Conservation (phyloP, 2,797 vertebrate genomes). For the Netta rufina region DNA sequence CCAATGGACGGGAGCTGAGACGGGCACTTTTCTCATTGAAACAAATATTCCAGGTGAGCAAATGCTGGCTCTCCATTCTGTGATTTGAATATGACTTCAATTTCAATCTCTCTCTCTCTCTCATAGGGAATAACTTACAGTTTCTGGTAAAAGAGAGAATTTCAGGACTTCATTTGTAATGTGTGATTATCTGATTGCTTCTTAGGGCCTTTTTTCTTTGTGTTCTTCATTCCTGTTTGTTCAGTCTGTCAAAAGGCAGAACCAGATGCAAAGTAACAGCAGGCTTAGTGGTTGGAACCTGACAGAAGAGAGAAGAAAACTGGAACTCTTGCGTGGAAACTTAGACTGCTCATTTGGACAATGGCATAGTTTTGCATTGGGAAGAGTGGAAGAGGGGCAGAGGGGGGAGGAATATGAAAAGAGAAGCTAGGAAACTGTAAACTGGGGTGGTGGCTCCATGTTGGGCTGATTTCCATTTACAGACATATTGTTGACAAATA, state of each 20-base stretch:
- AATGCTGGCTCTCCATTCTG: neutral
- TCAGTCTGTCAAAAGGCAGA: neutral
- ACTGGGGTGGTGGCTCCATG: neutral
- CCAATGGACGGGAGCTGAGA: conserved; percentile 91
- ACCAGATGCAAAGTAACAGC: neutral
- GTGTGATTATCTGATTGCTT: neutral
- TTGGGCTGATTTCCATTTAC: neutral
- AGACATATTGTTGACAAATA: neutral
- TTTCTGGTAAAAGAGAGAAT: neutral
- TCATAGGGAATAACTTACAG: neutral
- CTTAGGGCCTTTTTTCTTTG: neutral
- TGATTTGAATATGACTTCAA: neutral
- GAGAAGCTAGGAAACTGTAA: neutral
- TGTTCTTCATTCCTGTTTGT: neutral
- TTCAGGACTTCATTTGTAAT: neutral
- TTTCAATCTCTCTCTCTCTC: neutral
- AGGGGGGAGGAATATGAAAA: neutral
- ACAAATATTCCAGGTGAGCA: conserved; percentile 95
- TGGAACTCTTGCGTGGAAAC: neutral
- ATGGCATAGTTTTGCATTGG: neutral
- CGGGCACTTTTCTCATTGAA: conserved; percentile 95
- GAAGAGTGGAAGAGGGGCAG: neutral
- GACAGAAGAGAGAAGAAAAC: neutral
- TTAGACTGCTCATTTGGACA: neutral
- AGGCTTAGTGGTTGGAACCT: neutral